phyloP scores from a whole-genome alignment of 2,113 vertebrate genomes.

The Globicephala melas region DNA sequence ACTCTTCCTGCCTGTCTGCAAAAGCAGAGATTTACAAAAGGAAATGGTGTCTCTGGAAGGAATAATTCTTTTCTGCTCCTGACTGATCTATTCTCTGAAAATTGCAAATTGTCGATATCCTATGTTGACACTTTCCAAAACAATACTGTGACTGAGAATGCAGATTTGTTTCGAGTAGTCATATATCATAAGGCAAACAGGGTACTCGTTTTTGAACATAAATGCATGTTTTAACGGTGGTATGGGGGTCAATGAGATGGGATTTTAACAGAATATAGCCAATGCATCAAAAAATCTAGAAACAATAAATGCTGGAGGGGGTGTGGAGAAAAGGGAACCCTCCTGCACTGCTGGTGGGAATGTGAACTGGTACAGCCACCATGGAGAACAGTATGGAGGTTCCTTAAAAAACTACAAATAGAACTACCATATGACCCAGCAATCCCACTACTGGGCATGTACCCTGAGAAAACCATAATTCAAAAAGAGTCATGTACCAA shows the following conservation, averaged over 20 bases:
- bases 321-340: no score
- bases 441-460: no score
- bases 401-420: no score
- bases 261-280: background rate
- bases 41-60: background rate
- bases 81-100: background rate
- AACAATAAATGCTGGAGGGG: no score
- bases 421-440: no score
- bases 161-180: background rate
- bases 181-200: background rate
- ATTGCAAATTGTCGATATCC: conserved; percentile 23
- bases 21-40: background rate
- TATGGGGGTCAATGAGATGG: background rate
- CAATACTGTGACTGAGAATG: background rate
- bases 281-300: background rate
- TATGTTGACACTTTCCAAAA: conserved; percentile 4
- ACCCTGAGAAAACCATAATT: no score
- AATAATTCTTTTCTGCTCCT: background rate
- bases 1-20: background rate
- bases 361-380: no score
- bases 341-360: no score
- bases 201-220: background rate
- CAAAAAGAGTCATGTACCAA: no score
- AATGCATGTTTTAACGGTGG: background rate
- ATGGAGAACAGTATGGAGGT: no score